Evolutionary conservation across 1,140 invertebrate genomes (phyloP).

Genomic region (Drosophila paulistorum): DNA sequence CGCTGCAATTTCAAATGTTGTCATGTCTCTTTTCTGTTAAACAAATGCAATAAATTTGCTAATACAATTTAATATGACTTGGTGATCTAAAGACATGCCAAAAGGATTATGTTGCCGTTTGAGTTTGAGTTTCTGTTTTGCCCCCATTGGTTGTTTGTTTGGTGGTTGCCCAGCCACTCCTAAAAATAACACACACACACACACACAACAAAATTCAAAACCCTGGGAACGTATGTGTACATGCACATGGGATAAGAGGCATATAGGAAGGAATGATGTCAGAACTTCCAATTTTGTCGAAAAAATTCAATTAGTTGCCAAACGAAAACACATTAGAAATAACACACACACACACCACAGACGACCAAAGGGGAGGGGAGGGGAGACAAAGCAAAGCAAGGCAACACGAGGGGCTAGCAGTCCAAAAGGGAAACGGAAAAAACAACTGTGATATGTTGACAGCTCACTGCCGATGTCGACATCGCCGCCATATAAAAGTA

Average conservation of each 20-base stretch:
- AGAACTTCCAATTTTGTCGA: conserved; percentile 17
- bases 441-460: conserved; percentile 25
- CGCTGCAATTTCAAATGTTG: conserved; percentile 49
- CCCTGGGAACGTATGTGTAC: conserved; percentile 10
- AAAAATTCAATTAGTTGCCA: conserved; percentile 20
- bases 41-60: conserved; percentile 59
- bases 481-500: background rate
- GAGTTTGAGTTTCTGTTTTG: background rate
- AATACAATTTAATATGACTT: conserved; percentile 61
- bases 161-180: conserved; percentile 2
- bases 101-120: conserved; percentile 33
- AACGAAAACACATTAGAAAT: conserved; percentile 23
- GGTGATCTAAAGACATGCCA: conserved; percentile 13
- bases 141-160: background rate
- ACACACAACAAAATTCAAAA: background rate
- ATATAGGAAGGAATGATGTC: conserved; percentile 18
- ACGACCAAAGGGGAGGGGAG: background rate
- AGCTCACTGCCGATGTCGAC: background rate
- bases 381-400: conserved; percentile 4
- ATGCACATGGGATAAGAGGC: background rate
- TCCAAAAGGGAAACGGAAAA: conserved; percentile 13
- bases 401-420: background rate
- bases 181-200: conserved; percentile 7
- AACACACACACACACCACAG: background rate
- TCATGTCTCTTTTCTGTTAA: conserved; percentile 47